Conservation (phyloP, 1,140 invertebrate genomes). For the Drosophila bipectinata region DNA sequence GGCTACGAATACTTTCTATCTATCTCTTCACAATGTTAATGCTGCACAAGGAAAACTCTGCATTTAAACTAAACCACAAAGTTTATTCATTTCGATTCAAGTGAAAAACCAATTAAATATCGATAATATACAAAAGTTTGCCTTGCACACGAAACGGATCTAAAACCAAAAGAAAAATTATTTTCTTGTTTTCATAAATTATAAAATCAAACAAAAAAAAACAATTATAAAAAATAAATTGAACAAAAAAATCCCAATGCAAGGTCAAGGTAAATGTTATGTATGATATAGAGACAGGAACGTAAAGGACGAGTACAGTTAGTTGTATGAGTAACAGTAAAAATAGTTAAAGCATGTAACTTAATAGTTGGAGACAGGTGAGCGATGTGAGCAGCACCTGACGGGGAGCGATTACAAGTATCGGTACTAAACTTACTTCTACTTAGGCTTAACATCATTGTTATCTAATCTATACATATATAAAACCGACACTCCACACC, state of each 20-base stretch:
- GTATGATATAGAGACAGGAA: slow-evolving; percentile 63
- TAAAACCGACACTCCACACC: slow-evolving; percentile 46
- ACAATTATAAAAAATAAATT: slow-evolving; percentile 50
- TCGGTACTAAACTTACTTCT: slow-evolving; percentile 74
- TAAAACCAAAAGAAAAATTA: slow-evolving; percentile 32
- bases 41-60: slow-evolving; percentile 82
- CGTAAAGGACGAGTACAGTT: slow-evolving; percentile 66
- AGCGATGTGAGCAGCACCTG: slow-evolving; percentile 23
- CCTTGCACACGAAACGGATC: slow-evolving; percentile 41
- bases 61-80: slow-evolving; percentile 73
- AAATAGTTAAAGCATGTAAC: slow-evolving; percentile 76
- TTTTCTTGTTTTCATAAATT: slow-evolving; percentile 42
- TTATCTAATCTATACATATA: slow-evolving; percentile 79
- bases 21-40: slow-evolving; percentile 79
- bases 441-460: slow-evolving; percentile 81
- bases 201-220: slow-evolving; percentile 17
- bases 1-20: slow-evolving; percentile 59
- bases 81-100: slow-evolving; percentile 71
- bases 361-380: slow-evolving; percentile 65
- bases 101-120: slow-evolving; percentile 42
- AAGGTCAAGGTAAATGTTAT: slow-evolving; percentile 59
- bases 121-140: slow-evolving; percentile 46
- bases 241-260: slow-evolving; percentile 21
- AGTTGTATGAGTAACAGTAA: slow-evolving; percentile 72
- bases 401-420: slow-evolving; percentile 51